Conservation (phyloP, 2,888 invertebrate species). For the Diachrysia chrysitis region DNA sequence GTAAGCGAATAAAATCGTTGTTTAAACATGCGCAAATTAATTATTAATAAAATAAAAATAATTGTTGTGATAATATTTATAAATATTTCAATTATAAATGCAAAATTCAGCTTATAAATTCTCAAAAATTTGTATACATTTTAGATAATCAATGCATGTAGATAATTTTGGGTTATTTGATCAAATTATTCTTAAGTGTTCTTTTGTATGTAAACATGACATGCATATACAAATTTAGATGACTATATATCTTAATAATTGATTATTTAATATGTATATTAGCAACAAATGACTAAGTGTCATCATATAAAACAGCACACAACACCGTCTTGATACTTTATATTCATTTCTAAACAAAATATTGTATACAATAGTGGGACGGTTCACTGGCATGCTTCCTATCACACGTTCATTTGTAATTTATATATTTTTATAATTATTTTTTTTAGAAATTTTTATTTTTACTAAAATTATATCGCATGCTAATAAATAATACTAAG, state of each 20-base stretch:
- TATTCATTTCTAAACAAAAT: slow-evolving; percentile 59
- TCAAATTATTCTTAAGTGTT: not conserved
- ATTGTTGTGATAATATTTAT: slow-evolving; percentile 61
- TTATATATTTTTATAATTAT: slow-evolving; percentile 70
- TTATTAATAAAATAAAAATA: slow-evolving; percentile 65
- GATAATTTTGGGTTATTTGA: not conserved
- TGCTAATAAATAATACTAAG: slow-evolving; percentile 88
- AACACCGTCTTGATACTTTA: slow-evolving; percentile 60
- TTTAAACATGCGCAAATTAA: slow-evolving; percentile 73
- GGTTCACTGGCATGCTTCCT: slow-evolving; percentile 74
- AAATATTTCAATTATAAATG: slow-evolving; percentile 79
- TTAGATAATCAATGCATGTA: slow-evolving; percentile 49
- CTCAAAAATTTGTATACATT: slow-evolving; percentile 48
- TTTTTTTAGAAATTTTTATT: slow-evolving; percentile 66
- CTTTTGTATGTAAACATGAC: not conserved
- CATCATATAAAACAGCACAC: slow-evolving; percentile 55
- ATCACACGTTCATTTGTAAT: slow-evolving; percentile 73
- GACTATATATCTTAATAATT: slow-evolving; percentile 13
- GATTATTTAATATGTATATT: slow-evolving; percentile 56
- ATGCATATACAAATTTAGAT: slow-evolving; percentile 7
- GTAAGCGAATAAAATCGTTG: slow-evolving; percentile 82
- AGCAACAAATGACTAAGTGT: slow-evolving; percentile 51
- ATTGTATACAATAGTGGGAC: slow-evolving; percentile 70
- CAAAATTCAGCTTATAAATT: slow-evolving; percentile 68
- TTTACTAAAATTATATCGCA: slow-evolving; percentile 76